A percentile compares a stretch with the other conserved stretches of the same genome.
Conservation (phyloP, 2,888 invertebrate genomes). For the Epinotia nisella region DNA sequence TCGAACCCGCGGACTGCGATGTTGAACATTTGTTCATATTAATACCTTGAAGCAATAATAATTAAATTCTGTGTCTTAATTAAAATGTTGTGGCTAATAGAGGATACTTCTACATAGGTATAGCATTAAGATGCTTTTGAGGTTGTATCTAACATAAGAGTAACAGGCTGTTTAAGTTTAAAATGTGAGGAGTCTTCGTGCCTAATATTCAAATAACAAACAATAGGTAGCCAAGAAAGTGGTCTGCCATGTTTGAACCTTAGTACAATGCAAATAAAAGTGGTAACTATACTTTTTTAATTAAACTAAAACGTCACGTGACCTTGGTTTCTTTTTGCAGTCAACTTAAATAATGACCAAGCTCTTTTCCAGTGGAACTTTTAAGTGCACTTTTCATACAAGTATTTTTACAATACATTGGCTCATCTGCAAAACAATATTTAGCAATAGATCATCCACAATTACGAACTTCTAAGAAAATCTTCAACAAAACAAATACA, state of each 20-base stretch:
- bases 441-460: no score
- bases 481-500: no score
- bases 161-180: constrained; percentile 70
- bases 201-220: constrained; percentile 42
- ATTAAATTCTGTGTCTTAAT: constrained; percentile 73
- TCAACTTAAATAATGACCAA: neutral
- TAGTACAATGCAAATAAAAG: no score
- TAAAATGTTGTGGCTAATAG: constrained; percentile 71
- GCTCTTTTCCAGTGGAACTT: neutral
- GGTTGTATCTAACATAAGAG: constrained; percentile 64
- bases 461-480: no score
- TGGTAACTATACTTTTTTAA: neutral
- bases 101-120: constrained; percentile 56
- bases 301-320: neutral
- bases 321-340: neutral
- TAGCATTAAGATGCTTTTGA: constrained; percentile 60
- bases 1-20: constrained; percentile 38
- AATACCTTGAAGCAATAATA: constrained; percentile 63
- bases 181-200: constrained; percentile 56
- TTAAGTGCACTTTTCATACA: neutral
- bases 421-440: neutral
- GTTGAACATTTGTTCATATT: constrained; percentile 41
- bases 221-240: no score
- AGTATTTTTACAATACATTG: neutral
- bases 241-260: no score